Conservation (phyloP, 2,888 invertebrate genomes). For the Melanostoma scalare region DNA sequence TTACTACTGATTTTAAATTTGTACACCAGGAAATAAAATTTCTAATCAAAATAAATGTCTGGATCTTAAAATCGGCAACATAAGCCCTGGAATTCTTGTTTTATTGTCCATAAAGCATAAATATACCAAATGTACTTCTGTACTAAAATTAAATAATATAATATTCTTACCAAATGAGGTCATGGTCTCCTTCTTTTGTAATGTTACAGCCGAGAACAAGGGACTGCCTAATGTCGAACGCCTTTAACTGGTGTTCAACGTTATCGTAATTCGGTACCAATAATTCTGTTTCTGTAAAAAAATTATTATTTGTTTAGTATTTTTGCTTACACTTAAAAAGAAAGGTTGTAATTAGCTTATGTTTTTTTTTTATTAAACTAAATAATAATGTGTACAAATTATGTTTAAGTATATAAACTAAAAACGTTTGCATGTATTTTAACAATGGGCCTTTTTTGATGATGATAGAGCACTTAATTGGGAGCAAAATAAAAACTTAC, state of each 20-base stretch:
- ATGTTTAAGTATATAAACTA: too few species aligned
- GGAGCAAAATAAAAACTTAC: too few species aligned
- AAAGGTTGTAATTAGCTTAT: neutral
- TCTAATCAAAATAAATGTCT: too few species aligned
- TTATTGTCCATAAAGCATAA: too few species aligned
- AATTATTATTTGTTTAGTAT: constrained; percentile 20
- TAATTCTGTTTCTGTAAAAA: constrained; percentile 78
- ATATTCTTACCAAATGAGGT: constrained; percentile 79
- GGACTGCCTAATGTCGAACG: constrained; percentile 79
- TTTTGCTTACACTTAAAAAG: neutral
- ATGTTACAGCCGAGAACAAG: constrained; percentile 81
- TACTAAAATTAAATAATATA: neutral
- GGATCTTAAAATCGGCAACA: too few species aligned
- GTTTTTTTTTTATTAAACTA: neutral
- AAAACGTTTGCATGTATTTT: neutral
- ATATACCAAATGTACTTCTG: neutral
- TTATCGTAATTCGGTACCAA: constrained; percentile 81
- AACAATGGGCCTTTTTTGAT: neutral
- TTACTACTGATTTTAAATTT: too few species aligned
- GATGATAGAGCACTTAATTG: too few species aligned
- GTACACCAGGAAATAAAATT: too few species aligned
- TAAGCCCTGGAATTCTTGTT: too few species aligned
- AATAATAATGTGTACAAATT: neutral
- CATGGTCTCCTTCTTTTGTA: constrained; percentile 76
- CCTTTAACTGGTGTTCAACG: constrained; percentile 78